Evolutionary conservation across 2,113 vertebrate species (phyloP).

Genomic region (Micronycteris hirsuta): DNA sequence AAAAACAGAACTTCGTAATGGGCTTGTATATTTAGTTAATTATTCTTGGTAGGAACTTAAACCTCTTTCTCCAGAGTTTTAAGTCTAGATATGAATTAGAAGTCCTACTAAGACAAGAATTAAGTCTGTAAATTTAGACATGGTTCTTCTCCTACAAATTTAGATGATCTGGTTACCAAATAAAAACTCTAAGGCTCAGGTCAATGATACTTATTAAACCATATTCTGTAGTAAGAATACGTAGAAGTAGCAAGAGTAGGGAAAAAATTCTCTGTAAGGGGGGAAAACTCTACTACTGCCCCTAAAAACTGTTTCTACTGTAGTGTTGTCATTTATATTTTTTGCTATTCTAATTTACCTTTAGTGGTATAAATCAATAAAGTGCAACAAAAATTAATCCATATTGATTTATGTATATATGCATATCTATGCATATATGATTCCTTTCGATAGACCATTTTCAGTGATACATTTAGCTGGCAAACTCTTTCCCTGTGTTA

Average conservation of each 20-base stretch:
- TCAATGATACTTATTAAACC: background rate
- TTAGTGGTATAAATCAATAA: conserved; percentile 48
- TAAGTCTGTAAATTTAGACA: background rate
- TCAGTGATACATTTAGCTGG: background rate
- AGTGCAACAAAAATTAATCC: conserved; percentile 22
- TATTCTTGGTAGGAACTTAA: conserved; percentile 11
- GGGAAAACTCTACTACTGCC: background rate
- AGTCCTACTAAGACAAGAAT: background rate
- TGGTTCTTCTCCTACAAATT: background rate
- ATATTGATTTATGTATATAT: background rate
- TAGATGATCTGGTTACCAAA: background rate
- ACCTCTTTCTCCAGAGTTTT: background rate
- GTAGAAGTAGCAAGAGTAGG: background rate
- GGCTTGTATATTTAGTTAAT: background rate
- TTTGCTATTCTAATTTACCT: conserved; percentile 18
- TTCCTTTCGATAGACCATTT: background rate
- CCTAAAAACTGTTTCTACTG: background rate
- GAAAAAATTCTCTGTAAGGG: background rate
- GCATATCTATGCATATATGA: background rate
- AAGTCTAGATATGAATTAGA: background rate
- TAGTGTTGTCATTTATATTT: background rate
- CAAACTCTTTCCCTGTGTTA: background rate
- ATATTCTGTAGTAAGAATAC: background rate
- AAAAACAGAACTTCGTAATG: background rate
- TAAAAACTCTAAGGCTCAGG: background rate